phyloP scores from a whole-genome alignment of 1,140 invertebrate genomes.

The Ectropis grisescens region DNA sequence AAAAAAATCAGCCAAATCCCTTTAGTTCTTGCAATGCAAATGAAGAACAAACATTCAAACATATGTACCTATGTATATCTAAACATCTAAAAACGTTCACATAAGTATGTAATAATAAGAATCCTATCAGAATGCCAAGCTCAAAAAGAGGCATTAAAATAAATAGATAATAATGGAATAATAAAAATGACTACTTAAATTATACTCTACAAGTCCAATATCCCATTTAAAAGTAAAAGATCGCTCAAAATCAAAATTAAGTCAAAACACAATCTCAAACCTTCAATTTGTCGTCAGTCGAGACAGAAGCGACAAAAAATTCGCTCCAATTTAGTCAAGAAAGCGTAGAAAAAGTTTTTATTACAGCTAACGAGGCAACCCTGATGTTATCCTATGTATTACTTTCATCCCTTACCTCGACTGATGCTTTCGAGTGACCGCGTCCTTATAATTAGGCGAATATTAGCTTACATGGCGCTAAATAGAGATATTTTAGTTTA shows the following conservation, averaged over 20 bases:
- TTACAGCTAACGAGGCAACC: constrained; percentile 52
- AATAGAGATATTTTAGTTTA: neutral
- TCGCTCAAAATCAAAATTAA: neutral
- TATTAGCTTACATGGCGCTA: constrained; percentile 32
- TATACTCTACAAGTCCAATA: no score
- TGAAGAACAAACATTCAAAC: no score
- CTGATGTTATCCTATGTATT: constrained; percentile 57
- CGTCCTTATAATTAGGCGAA: constrained; percentile 43
- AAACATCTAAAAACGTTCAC: no score
- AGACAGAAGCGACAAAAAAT: constrained; percentile 50
- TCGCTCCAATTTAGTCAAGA: constrained; percentile 49
- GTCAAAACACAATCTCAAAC: constrained; percentile 22
- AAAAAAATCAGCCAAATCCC: no score
- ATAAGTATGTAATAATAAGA: no score
- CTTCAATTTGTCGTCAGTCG: constrained; percentile 49
- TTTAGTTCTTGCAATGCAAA: no score
- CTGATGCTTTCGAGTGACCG: constrained; percentile 25
- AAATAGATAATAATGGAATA: no score
- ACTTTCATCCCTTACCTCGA: constrained; percentile 62
- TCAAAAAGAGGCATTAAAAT: no score
- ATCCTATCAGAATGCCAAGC: no score
- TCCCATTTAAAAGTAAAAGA: no score
- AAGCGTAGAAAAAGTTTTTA: constrained; percentile 47
- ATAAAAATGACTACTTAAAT: no score
- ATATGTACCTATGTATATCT: no score